Percentiles rank a stretch among this genome's conserved stretches.
Conservation (phyloP, 2,113 vertebrate genomes). For the Galemys pyrenaicus region DNA sequence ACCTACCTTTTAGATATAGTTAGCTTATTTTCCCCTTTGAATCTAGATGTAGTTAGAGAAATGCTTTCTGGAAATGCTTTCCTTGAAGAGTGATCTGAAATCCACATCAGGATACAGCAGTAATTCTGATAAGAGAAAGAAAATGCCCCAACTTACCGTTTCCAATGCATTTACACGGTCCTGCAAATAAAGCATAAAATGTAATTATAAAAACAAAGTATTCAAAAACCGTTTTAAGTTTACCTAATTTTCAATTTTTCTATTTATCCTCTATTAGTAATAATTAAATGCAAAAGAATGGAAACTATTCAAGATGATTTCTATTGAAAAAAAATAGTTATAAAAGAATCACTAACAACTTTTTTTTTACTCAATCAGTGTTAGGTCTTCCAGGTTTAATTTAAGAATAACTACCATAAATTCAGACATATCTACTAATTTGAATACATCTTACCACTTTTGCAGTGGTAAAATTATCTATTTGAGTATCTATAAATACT, state of each 20-base stretch:
- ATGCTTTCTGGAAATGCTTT: conserved; percentile 51
- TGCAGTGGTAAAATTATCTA: background rate
- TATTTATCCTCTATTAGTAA: background rate
- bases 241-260: background rate
- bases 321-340: background rate
- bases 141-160: conserved; percentile 83
- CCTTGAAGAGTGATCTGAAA: conserved; percentile 56
- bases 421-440: background rate
- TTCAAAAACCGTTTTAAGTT: conserved; percentile 4
- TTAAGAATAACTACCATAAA: background rate
- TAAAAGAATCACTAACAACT: background rate
- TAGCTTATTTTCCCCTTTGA: conserved; percentile 46
- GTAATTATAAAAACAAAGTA: conserved; percentile 73
- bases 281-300: conserved; percentile 10
- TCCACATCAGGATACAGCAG: conserved; percentile 21
- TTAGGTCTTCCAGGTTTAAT: background rate
- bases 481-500: background rate
- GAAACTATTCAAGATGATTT: conserved; percentile 35
- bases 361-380: background rate
- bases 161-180: conserved; percentile 85
- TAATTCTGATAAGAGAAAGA: conserved; percentile 63
- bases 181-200: conserved; percentile 84
- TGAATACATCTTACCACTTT: background rate
- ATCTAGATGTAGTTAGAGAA: conserved; percentile 52
- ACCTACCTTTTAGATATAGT: conserved; percentile 60